These are phyloP conservation scores for Coelinius sp. DNA, from an alignment of 2,888 invertebrate genomes.

Conservation along the genomic window DNA sequence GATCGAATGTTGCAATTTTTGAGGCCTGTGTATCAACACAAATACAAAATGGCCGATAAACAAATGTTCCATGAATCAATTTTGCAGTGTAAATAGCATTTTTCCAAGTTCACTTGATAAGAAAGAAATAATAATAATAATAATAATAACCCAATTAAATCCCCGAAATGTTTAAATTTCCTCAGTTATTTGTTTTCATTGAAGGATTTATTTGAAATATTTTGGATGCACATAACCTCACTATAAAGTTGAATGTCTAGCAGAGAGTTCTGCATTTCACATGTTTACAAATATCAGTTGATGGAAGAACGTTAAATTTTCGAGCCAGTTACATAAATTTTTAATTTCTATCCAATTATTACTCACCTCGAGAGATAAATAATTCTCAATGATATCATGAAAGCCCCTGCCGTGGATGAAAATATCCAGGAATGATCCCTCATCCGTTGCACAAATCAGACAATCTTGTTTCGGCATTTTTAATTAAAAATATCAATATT, in stretches of 20 bases:
- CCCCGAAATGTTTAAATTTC: neutral
- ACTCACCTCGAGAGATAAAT: slow-evolving; percentile 60
- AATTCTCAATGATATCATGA: slow-evolving; percentile 56
- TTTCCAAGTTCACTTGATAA: neutral
- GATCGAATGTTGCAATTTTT: neutral
- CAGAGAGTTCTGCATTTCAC: neutral
- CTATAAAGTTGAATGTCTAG: neutral
- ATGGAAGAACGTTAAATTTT: neutral
- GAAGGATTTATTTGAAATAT: neutral
- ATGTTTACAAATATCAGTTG: neutral
- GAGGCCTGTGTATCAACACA: neutral
- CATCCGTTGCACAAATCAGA: slow-evolving; percentile 65
- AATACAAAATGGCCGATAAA: neutral
- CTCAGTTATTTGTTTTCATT: neutral
- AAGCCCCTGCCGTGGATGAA: slow-evolving; percentile 53
- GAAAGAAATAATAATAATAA: neutral
- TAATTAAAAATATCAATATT: neutral
- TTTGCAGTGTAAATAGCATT: neutral
- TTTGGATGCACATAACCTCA: neutral
- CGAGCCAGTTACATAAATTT: neutral
- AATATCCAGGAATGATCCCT: slow-evolving; percentile 64
- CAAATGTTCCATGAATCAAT: neutral
- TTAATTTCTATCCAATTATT: neutral
- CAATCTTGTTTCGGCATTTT: slow-evolving; percentile 59
- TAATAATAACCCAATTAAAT: neutral